A percentile compares a stretch with the other conserved stretches of the same genome.
Conservation (phyloP, 2,113 vertebrate species). For the Takifugu bimaculatus region DNA sequence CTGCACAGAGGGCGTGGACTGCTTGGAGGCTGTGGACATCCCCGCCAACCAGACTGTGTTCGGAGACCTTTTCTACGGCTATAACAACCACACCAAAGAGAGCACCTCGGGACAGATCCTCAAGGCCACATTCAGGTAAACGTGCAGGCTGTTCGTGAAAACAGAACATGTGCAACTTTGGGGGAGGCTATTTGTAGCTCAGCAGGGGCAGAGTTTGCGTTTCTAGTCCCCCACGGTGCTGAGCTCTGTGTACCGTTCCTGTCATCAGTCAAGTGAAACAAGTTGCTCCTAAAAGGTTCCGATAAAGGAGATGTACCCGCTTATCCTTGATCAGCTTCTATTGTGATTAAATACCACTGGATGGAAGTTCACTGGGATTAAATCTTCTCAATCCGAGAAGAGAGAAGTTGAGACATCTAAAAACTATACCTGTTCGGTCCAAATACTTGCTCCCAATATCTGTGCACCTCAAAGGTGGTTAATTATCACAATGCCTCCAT, state of each 20-base stretch:
- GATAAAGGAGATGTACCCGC: too few relatives aligned
- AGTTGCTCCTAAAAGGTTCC: too few relatives aligned
- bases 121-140: conserved; percentile 91
- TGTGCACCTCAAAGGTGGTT: conserved; percentile 42
- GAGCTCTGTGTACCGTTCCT: conserved; percentile 3
- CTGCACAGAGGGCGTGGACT: conserved; percentile 85
- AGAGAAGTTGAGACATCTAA: too few relatives aligned
- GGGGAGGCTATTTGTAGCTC: conserved; percentile 21
- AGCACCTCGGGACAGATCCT: conserved; percentile 88
- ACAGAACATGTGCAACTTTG: conserved; percentile 17
- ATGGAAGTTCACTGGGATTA: too few relatives aligned
- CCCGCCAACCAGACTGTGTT: conserved; percentile 96
- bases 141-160: conserved; percentile 21
- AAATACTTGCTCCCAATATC: conserved; percentile 13
- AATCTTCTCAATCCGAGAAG: too few relatives aligned
- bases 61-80: conserved; percentile 95
- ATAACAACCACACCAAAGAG: conserved; percentile 92
- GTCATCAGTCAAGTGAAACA: background rate
- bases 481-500: conserved; percentile 39
- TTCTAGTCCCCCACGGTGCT: conserved; percentile 4
- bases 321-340: too few relatives aligned
- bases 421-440: too few relatives aligned
- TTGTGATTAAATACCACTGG: too few relatives aligned
- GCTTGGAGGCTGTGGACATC: conserved; percentile 82
- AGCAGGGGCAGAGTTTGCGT: conserved; percentile 15